Evolutionary conservation across 1,140 invertebrate genomes (phyloP).

Genomic region (Galleria mellonella): DNA sequence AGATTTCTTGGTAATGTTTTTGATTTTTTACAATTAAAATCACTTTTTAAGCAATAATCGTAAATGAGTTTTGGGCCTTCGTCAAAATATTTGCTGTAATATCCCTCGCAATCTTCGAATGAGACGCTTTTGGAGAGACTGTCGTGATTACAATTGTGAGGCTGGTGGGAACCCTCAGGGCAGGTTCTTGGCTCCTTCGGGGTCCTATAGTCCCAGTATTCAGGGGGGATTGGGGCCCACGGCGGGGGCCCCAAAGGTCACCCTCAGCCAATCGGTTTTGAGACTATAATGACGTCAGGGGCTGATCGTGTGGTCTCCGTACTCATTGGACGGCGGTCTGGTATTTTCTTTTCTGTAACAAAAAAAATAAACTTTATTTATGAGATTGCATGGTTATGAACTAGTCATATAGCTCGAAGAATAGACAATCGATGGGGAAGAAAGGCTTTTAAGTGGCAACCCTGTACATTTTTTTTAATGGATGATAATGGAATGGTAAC

Average conservation of each 20-base stretch:
- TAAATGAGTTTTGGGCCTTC: constrained; percentile 54
- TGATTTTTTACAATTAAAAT: constrained; percentile 37
- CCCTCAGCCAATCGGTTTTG: constrained; percentile 68
- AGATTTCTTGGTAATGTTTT: constrained; percentile 57
- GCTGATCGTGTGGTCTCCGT: constrained; percentile 88
- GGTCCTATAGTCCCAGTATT: constrained; percentile 23
- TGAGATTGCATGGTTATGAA: too few species aligned
- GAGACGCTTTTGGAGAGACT: constrained; percentile 35
- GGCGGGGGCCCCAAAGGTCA: constrained; percentile 61
- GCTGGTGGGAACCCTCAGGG: constrained; percentile 51
- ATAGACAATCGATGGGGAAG: too few species aligned
- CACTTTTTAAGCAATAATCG: constrained; percentile 62
- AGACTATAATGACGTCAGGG: constrained; percentile 84
- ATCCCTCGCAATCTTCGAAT: constrained; percentile 46
- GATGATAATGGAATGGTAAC: too few species aligned
- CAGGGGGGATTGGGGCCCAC: constrained; percentile 55
- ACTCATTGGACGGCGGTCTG: constrained; percentile 78
- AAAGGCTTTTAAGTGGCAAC: too few species aligned
- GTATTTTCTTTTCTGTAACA: constrained; percentile 49
- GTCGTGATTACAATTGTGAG: constrained; percentile 28
- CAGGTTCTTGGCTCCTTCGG: constrained; percentile 38
- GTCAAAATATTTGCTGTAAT: constrained; percentile 57
- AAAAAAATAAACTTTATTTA: background rate
- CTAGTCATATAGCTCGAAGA: too few species aligned
- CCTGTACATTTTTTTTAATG: too few species aligned